phyloP scores from a whole-genome alignment of 2,888 invertebrate species.

The Ametastegia equiseti region DNA sequence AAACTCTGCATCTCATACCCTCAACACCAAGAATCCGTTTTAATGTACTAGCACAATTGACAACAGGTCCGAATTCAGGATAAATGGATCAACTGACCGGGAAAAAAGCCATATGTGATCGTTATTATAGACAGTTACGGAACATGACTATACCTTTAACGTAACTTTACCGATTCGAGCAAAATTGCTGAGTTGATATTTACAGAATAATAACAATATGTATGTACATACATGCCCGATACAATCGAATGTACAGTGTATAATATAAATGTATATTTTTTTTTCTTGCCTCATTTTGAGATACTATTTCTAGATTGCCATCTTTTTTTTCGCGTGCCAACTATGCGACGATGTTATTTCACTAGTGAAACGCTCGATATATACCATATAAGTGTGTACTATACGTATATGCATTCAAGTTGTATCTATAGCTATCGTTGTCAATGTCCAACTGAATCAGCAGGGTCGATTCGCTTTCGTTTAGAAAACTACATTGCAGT shows the following conservation, averaged over 20 bases:
- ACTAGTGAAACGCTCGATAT: not conserved
- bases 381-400: not conserved
- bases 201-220: not conserved
- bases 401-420: not conserved
- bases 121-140: not conserved
- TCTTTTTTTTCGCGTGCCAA: not conserved
- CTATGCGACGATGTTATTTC: not conserved
- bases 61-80: not conserved
- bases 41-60: not conserved
- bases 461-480: not conserved
- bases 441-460: not conserved
- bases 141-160: not conserved
- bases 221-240: not conserved
- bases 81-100: not conserved
- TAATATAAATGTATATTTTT: too few relatives aligned
- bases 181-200: not conserved
- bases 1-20: too few relatives aligned
- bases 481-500: not conserved
- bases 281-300: not conserved
- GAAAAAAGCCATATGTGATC: not conserved
- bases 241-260: not conserved
- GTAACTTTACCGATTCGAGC: not conserved
- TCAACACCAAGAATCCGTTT: not conserved
- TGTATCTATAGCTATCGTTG: not conserved
- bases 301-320: constrained; percentile 8